Percentiles rank a stretch among this genome's conserved stretches.
Evolutionary conservation across 2,888 invertebrate species (phyloP).

Genomic region (Dolichomitus sp.): DNA sequence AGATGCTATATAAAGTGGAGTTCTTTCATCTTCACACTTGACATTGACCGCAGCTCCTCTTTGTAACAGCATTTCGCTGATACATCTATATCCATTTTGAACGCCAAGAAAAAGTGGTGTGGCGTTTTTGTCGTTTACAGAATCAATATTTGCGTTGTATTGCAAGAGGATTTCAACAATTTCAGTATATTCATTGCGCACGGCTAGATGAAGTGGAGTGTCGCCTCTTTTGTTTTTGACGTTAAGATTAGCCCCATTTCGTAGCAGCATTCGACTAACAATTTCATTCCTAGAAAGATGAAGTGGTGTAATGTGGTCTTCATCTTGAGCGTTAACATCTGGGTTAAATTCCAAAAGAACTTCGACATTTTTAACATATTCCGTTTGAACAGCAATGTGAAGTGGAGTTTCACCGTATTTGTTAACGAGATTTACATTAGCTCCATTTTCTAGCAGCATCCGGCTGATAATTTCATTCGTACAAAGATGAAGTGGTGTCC

Average conservation of each 20-base stretch:
- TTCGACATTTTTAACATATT: background rate
- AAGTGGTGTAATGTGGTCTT: background rate
- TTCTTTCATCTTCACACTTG: background rate
- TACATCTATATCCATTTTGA: background rate
- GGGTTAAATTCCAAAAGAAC: background rate
- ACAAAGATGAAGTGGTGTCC: background rate
- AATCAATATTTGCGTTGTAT: background rate
- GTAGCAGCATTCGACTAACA: too few species aligned
- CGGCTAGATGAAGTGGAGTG: too few species aligned
- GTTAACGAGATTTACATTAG: too few species aligned
- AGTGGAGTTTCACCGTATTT: too few species aligned
- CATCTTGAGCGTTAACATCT: background rate
- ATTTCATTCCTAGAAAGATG: too few species aligned
- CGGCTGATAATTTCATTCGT: too few species aligned
- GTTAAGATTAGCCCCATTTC: too few species aligned
- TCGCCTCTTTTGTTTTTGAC: too few species aligned
- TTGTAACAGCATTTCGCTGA: background rate
- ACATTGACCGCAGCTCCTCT: background rate
- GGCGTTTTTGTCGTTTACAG: background rate
- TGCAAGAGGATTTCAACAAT: background rate
- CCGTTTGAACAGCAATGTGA: too few species aligned
- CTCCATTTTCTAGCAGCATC: too few species aligned
- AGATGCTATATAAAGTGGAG: background rate
- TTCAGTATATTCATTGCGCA: background rate
- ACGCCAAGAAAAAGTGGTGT: background rate